Evolutionary conservation across 2,797 vertebrate species (phyloP).

Genomic region (Ptychobarbus kaznakovi): DNA sequence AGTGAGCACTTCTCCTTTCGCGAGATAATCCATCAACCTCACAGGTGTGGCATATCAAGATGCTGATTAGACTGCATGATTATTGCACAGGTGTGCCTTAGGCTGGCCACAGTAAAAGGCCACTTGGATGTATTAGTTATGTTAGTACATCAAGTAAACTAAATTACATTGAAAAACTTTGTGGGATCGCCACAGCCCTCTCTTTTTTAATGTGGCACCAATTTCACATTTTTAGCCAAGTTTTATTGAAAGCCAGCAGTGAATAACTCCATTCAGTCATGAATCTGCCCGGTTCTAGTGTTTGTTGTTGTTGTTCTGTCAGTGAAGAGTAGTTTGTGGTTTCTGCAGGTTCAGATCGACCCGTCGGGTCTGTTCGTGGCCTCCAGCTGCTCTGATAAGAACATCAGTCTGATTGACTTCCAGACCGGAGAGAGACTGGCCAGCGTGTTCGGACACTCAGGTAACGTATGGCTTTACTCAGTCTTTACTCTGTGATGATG

Average conservation of each 20-base stretch:
- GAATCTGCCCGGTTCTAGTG: not conserved
- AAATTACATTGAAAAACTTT: no score
- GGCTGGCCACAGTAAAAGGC: no score
- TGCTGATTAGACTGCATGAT: no score
- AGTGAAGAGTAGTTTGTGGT: not conserved
- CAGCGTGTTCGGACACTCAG: slow-evolving; percentile 94
- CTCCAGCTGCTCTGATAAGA: slow-evolving; percentile 95
- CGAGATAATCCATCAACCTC: no score
- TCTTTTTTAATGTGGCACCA: no score
- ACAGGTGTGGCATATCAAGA: no score
- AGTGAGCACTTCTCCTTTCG: no score
- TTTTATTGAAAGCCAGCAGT: not conserved
- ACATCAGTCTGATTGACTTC: slow-evolving; percentile 93
- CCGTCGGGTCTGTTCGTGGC: slow-evolving; percentile 94
- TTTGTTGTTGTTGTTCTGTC: not conserved
- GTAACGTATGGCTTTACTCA: slow-evolving; percentile 69
- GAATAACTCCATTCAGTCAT: not conserved
- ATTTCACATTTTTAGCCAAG: not conserved
- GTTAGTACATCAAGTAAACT: no score
- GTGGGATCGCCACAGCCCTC: not conserved
- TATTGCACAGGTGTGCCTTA: no score
- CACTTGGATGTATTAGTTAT: no score
- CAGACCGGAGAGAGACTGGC: slow-evolving; percentile 91
- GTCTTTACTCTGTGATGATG: no score
- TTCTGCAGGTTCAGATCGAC: slow-evolving; percentile 89